Evolutionary conservation across 2,113 vertebrate species (phyloP).

Genomic region (Clarias gariepinus): DNA sequence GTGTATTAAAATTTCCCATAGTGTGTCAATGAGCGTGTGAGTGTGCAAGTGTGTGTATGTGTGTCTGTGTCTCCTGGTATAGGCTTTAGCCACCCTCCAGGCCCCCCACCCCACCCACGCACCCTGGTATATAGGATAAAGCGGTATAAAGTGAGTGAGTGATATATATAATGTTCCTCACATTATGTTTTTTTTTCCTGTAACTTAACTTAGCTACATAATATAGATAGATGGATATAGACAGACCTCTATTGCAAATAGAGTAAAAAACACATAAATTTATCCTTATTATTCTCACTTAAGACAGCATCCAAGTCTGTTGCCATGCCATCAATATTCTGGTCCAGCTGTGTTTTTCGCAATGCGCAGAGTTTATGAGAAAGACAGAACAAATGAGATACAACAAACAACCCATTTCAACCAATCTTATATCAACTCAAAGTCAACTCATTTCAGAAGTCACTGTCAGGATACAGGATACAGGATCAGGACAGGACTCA

Average conservation of each 20-base stretch:
- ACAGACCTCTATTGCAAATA: not conserved
- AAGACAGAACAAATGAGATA: not conserved
- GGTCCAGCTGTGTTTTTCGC: not conserved
- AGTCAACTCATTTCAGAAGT: constrained; percentile 31
- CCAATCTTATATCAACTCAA: too few relatives aligned
- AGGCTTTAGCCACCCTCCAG: too few relatives aligned
- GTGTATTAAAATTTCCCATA: too few relatives aligned
- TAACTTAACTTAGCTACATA: too few relatives aligned
- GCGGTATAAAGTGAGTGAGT: too few relatives aligned
- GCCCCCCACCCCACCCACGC: too few relatives aligned
- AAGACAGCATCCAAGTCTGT: not conserved
- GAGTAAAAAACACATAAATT: not conserved
- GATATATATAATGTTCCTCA: not conserved
- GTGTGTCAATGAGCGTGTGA: too few relatives aligned
- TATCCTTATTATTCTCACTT: not conserved
- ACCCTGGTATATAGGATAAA: too few relatives aligned
- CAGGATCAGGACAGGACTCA: not conserved
- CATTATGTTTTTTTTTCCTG: not conserved
- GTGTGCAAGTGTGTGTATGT: too few relatives aligned
- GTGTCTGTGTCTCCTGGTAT: too few relatives aligned
- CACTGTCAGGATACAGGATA: not conserved
- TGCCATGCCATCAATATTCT: not conserved
- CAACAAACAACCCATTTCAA: not conserved
- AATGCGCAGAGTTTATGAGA: not conserved
- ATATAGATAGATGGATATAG: too few relatives aligned